These are phyloP conservation scores for Gouania willdenowi DNA, from an alignment of 2,797 vertebrate species.

Conservation along the genomic window DNA sequence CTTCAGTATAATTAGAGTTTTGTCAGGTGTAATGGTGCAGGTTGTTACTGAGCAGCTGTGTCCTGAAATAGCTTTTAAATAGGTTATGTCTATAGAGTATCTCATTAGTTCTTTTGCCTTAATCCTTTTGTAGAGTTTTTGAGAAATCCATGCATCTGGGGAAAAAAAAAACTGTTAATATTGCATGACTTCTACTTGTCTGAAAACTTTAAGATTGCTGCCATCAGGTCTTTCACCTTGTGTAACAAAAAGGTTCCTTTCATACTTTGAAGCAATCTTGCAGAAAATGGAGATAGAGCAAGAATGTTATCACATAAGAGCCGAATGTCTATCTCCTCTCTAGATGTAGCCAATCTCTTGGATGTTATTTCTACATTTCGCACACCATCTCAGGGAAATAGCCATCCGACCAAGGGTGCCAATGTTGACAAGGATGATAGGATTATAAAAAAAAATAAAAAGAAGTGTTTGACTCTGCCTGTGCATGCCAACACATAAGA, in stretches of 20 bases:
- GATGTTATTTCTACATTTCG: constrained; percentile 18
- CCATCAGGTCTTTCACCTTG: constrained; percentile 2
- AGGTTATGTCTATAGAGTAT: not conserved
- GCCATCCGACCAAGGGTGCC: constrained; percentile 7
- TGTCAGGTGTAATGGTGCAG: not conserved
- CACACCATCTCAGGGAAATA: constrained; percentile 16
- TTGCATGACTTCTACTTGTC: not conserved
- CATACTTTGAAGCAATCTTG: constrained; percentile 12
- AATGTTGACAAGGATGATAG: constrained; percentile 21
- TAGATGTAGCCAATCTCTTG: constrained; percentile 16
- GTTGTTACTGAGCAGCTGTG: not conserved
- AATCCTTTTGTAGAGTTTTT: too few species aligned
- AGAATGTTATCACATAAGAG: constrained; percentile 22
- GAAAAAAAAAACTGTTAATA: not conserved
- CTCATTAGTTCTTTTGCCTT: too few species aligned
- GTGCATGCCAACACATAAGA: not conserved
- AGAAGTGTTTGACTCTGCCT: not conserved
- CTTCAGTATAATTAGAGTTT: not conserved
- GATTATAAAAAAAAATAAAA: constrained; percentile 1
- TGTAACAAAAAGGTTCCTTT: constrained; percentile 2
- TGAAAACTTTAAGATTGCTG: not conserved
- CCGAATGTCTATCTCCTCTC: constrained; percentile 13
- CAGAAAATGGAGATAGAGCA: constrained; percentile 12
- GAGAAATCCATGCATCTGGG: not conserved
- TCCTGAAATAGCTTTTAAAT: not conserved